phyloP scores from a whole-genome alignment of 2,888 invertebrate genomes.

The Acanthacorydalis orientalis region DNA sequence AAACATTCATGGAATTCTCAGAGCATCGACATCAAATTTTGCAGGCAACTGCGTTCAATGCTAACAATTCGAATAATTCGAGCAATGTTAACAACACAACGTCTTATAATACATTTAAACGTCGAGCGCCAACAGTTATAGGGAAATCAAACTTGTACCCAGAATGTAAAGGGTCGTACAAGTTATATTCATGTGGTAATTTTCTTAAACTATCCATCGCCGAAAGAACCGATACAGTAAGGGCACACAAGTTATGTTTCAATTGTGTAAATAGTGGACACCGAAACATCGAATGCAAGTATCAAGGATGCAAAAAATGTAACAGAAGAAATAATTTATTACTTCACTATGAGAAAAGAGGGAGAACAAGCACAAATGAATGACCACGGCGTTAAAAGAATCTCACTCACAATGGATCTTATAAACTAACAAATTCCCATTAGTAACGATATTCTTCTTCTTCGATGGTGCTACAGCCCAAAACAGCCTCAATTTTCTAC shows the following conservation, averaged over 20 bases:
- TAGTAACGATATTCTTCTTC: too few relatives aligned
- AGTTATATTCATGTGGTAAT: conserved; percentile 1
- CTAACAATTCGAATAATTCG: not conserved
- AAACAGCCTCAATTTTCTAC: too few relatives aligned
- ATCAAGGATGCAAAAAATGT: conserved; percentile 8
- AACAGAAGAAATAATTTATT: conserved; percentile 8
- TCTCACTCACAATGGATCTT: too few relatives aligned
- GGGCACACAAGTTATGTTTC: conserved; percentile 4
- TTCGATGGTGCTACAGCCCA: too few relatives aligned
- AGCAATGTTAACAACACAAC: not conserved
- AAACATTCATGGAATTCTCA: conserved; percentile 10
- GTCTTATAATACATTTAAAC: not conserved
- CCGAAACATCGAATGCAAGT: conserved; percentile 6
- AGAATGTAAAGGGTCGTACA: not conserved
- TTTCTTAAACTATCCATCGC: not conserved
- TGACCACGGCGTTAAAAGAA: too few relatives aligned
- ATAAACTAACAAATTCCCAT: too few relatives aligned
- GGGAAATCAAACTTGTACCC: not conserved
- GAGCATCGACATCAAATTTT: conserved; percentile 9
- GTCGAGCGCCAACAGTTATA: not conserved
- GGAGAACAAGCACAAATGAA: too few relatives aligned
- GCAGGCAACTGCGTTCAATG: conserved; percentile 4
- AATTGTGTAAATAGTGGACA: conserved; percentile 8
- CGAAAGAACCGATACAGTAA: not conserved
- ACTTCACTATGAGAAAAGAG: conserved; percentile 8